phyloP scores from a whole-genome alignment of 2,113 vertebrate genomes.

The Raja brachyura region DNA sequence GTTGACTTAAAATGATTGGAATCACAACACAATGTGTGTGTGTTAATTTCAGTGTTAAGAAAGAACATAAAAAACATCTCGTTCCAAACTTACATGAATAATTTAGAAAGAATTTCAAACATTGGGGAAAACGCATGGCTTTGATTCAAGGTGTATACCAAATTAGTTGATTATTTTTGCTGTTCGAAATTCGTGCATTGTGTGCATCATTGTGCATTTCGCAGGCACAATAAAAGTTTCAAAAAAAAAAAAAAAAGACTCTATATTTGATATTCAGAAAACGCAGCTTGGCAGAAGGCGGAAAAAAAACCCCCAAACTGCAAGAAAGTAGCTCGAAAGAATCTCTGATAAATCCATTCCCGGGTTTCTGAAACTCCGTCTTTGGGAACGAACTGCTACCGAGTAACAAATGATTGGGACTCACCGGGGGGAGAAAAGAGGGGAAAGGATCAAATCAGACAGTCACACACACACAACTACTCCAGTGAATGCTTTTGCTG shows the following conservation, averaged over 20 bases:
- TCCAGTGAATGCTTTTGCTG: background rate
- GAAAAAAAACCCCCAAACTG: background rate
- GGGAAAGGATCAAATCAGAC: background rate
- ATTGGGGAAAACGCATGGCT: background rate
- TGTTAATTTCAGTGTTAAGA: background rate
- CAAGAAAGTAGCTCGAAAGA: background rate
- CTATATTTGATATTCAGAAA: background rate
- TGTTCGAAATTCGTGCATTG: background rate
- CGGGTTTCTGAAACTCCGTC: constrained; percentile 15
- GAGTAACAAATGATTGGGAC: constrained; percentile 6
- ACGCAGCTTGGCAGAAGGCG: background rate
- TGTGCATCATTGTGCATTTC: background rate
- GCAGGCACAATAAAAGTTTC: background rate
- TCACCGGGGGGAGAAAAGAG: background rate
- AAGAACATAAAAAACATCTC: background rate
- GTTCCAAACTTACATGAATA: background rate
- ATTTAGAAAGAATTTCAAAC: background rate
- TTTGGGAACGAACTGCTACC: background rate
- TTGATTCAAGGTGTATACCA: too few relatives aligned
- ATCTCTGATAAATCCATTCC: background rate
- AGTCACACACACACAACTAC: background rate
- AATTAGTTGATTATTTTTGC: background rate
- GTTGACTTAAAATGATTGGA: background rate
- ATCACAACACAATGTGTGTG: background rate
- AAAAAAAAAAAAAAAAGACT: background rate